Conservation (phyloP, 2,888 invertebrate species). For the Leucozona laternaria region DNA sequence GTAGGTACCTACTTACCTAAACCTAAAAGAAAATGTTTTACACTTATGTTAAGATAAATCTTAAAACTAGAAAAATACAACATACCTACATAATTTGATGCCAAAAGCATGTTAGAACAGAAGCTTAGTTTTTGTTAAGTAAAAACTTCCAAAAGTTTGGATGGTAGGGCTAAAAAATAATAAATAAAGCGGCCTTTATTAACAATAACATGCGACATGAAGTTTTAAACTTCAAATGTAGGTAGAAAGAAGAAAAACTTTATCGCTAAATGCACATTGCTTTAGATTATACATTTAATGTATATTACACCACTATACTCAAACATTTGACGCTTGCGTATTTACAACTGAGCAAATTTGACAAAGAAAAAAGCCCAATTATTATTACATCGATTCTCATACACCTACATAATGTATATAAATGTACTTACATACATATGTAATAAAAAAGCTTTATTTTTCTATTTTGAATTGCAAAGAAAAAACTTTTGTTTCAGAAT, state of each 20-base stretch:
- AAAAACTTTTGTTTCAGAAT: neutral
- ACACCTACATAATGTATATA: neutral
- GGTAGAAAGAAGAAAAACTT: neutral
- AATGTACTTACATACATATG: neutral
- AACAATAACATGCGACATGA: neutral
- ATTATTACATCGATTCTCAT: neutral
- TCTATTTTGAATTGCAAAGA: neutral
- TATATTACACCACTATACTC: no score
- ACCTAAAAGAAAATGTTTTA: no score
- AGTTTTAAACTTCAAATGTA: neutral
- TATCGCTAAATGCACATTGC: neutral
- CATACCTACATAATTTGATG: no score
- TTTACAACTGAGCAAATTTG: neutral
- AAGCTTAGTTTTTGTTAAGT: neutral
- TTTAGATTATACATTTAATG: neutral
- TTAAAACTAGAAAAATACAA: no score
- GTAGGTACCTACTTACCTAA: no score
- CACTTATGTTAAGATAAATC: no score
- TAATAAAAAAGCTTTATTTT: neutral
- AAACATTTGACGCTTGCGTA: neutral
- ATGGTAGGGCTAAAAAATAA: neutral
- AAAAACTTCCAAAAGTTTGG: neutral
- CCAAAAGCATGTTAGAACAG: neutral
- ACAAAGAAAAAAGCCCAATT: neutral
- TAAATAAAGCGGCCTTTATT: neutral